phyloP scores from a whole-genome alignment of 2,113 vertebrate genomes.

The human (Homo sapiens) region DNA sequence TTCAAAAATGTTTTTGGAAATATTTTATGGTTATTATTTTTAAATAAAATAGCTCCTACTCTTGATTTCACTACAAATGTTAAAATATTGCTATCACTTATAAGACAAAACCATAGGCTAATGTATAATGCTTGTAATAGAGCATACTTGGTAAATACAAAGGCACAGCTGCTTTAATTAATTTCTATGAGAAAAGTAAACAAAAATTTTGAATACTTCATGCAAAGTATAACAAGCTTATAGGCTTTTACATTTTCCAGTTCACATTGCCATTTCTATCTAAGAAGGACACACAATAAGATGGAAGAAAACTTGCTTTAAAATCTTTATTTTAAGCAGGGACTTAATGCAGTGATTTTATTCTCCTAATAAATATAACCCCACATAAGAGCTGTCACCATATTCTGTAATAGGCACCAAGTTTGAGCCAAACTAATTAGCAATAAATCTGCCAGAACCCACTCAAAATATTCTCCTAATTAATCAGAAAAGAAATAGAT shows the following conservation, averaged over 20 bases:
- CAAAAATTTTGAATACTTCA: not conserved
- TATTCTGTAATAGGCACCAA: conserved; percentile 35
- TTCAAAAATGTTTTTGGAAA: not conserved
- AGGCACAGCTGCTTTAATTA: not conserved
- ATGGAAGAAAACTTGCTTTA: not conserved
- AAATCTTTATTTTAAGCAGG: conserved; percentile 31
- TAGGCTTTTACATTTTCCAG: not conserved
- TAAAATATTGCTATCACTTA: not conserved
- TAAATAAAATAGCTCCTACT: not conserved
- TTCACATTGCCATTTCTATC: not conserved
- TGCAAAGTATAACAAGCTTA: not conserved
- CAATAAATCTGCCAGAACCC: conserved; percentile 66
- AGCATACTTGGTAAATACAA: not conserved
- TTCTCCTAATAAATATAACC: conserved; percentile 40
- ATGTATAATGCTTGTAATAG: not conserved
- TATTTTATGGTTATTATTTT: not conserved
- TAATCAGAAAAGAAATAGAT: conserved; percentile 68
- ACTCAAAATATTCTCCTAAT: conserved; percentile 74
- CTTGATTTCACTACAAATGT: not conserved
- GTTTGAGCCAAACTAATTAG: conserved; percentile 65
- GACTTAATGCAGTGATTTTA: conserved; percentile 34
- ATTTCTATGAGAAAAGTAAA: not conserved
- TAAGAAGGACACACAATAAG: not conserved
- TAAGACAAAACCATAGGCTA: not conserved
- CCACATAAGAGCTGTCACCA: conserved; percentile 31